Evolutionary conservation across 2,113 vertebrate species (phyloP).

Genomic region (Nannospalax galili): DNA sequence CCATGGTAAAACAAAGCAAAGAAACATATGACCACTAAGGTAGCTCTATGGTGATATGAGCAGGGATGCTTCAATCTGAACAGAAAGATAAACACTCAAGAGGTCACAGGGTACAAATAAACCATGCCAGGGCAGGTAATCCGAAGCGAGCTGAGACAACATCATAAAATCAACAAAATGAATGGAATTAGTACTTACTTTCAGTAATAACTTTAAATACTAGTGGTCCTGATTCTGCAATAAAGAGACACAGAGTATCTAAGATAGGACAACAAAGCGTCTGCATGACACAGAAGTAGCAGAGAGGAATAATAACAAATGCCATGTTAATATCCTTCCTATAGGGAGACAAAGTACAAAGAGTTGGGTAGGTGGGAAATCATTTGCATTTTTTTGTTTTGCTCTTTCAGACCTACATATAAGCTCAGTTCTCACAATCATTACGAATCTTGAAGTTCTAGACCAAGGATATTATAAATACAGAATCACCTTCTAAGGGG

Average conservation of each 20-base stretch:
- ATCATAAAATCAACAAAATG: too few species aligned
- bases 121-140: too few species aligned
- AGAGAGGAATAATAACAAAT: neutral
- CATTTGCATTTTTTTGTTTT: neutral
- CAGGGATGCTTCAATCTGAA: too few species aligned
- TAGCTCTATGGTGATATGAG: too few species aligned
- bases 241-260: neutral
- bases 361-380: neutral
- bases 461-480: neutral
- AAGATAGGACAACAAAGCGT: neutral
- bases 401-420: neutral
- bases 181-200: too few species aligned
- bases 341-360: neutral
- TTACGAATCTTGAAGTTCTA: neutral
- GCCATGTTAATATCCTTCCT: neutral
- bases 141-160: too few species aligned
- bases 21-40: too few species aligned
- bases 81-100: too few species aligned
- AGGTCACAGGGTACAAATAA: too few species aligned
- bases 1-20: too few species aligned
- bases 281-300: neutral
- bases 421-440: neutral
- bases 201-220: too few species aligned
- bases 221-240: too few species aligned
- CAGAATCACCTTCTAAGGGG: neutral